Evolutionary conservation across 92 coral and sea anemone genomes (phyloP).

Genomic region (Porites rus): DNA sequence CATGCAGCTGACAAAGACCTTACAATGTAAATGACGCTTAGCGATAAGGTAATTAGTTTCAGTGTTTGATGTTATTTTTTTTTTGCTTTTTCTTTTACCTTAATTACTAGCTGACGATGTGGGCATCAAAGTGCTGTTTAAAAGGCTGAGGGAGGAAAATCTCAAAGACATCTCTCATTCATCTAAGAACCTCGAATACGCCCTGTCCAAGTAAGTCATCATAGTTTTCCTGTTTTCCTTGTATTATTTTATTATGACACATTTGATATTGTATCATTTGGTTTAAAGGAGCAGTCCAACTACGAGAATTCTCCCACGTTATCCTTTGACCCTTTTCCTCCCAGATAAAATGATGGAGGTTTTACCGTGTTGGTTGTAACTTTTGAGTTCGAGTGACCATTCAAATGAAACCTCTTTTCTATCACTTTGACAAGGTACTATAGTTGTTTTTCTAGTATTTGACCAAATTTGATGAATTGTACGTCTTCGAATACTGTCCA

Average conservation of each 20-base stretch:
- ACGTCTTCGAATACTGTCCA: too few relatives aligned
- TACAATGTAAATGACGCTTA: not conserved
- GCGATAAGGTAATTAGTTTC: not conserved
- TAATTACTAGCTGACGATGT: slow-evolving; percentile 13
- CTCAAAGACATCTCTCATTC: slow-evolving; percentile 4
- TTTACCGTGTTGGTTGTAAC: not conserved
- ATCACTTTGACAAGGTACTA: too few relatives aligned
- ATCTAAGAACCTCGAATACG: not conserved
- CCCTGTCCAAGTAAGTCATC: slow-evolving; percentile 2
- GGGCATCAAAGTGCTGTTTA: slow-evolving; percentile 8
- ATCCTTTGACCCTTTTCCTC: too few relatives aligned
- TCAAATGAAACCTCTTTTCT: too few relatives aligned
- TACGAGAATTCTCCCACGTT: too few relatives aligned
- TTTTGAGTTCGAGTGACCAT: not conserved
- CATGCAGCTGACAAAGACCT: too few relatives aligned
- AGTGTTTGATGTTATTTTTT: not conserved
- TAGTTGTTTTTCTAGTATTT: too few relatives aligned
- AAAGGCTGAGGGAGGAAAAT: not conserved
- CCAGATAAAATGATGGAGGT: too few relatives aligned
- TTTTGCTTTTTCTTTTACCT: not conserved
- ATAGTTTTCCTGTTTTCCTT: not conserved
- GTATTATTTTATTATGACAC: not conserved
- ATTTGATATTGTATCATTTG: not conserved
- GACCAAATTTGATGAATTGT: too few relatives aligned
- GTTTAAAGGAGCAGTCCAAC: too few relatives aligned